Conservation (phyloP, 2,888 invertebrate species). For the Aphodius sticticus region DNA sequence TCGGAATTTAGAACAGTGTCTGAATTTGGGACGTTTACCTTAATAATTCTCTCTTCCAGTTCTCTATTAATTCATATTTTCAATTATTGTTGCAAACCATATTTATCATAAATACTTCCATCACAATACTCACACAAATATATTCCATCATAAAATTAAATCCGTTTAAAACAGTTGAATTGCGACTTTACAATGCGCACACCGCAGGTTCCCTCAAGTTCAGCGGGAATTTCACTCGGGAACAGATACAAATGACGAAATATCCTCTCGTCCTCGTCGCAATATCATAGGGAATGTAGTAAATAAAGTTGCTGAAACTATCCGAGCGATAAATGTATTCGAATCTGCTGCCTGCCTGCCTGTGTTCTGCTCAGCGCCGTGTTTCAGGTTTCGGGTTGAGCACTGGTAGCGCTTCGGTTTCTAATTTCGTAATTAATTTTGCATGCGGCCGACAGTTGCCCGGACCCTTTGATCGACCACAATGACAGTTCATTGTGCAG, state of each 20-base stretch:
- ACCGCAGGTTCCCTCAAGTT: background rate
- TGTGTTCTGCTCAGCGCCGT: background rate
- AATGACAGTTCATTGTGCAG: background rate
- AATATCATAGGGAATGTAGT: background rate
- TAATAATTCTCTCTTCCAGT: no score
- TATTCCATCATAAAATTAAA: no score
- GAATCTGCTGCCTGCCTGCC: background rate
- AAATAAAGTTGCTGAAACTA: background rate
- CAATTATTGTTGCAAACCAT: no score
- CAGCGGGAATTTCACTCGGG: background rate
- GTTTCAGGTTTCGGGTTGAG: background rate
- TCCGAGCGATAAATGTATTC: background rate
- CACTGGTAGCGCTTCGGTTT: slow-evolving; percentile 11
- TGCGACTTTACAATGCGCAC: no score
- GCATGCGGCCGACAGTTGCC: slow-evolving; percentile 12
- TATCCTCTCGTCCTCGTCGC: background rate
- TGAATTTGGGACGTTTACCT: no score
- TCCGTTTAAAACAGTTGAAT: no score
- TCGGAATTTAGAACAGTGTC: no score
- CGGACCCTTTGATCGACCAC: background rate
- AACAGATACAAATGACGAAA: background rate
- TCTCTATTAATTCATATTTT: no score
- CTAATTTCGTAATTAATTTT: slow-evolving; percentile 24
- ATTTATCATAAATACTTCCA: no score
- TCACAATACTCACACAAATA: no score